Base-by-base conservation (phyloP, 2,113 vertebrate genomes). In the Motacilla tschutschensis region DNA sequence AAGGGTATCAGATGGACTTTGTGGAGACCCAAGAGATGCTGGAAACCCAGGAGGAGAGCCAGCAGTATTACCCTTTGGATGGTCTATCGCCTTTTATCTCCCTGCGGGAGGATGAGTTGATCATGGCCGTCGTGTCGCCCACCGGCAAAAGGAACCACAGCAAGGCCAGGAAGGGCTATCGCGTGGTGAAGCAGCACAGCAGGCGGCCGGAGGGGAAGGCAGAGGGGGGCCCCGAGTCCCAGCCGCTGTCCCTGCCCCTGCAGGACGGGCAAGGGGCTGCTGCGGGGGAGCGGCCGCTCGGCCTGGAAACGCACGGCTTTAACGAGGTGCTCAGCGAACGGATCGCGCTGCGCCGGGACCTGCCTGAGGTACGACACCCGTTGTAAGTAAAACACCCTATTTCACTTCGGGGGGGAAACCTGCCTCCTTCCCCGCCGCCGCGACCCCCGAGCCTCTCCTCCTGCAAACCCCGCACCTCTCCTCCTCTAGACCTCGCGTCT, bases 21-120 rank as follows among this genome's bases (percentile, higher is more conserved):
- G 97, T 91, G 20, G 96, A 97, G 53, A 91, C 96, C 59, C 97
- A 96, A 51, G 96, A 96, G 66, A 94, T 98, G 47, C 93, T 98
- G 95, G 98, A 98, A 85, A 95, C 94, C 19, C 95, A 95, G 69
- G 97, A 97, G 31, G 97, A 97, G 13, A 96, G 92, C 6, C 93
- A 92, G 59, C 95, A 97, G 43, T 95, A 97, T 3, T 83, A 93
- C 47, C 89, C 95, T 29, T 43, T 97, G 74, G 96, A 96, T 1
- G 97, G 95, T 47, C 84, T 98, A 18, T 95, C 97, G 1, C 97
- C 98, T 8, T 91, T 98, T 47, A 95, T 97, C 82, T 97, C 98
- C 18, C 93, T 99, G 67, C 93, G 95, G 71, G 98, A 99, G 67
- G 98, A 99, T 2, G 97, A 98, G 80, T 80, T 99, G 74, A 94